Evolutionary conservation across 2,888 invertebrate species (phyloP).

Genomic region (Agrypnus murinus): DNA sequence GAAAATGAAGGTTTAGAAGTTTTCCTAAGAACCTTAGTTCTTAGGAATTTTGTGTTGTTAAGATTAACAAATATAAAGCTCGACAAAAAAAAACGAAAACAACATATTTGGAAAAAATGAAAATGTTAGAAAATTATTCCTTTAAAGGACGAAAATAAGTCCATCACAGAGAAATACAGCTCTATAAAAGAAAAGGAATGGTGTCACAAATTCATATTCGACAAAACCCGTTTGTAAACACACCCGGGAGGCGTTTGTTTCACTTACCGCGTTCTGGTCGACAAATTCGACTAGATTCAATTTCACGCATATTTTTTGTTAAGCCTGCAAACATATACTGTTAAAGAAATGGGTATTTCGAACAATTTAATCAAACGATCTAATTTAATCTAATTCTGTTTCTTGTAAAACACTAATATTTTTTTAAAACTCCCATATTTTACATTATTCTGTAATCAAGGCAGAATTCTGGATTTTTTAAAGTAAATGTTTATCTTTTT

Average conservation of each 20-base stretch:
- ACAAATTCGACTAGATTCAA: slow-evolving; percentile 30
- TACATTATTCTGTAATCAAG: too few species aligned
- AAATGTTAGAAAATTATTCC: neutral
- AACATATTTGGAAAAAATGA: too few species aligned
- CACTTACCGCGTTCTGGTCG: slow-evolving; percentile 16
- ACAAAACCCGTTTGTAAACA: slow-evolving; percentile 30
- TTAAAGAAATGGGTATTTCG: slow-evolving; percentile 4
- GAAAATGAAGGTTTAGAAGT: too few species aligned
- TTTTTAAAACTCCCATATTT: too few species aligned
- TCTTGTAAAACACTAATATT: too few species aligned
- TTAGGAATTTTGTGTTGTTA: too few species aligned
- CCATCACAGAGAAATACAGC: slow-evolving; percentile 30
- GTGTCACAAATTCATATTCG: slow-evolving; percentile 38
- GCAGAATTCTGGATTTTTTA: too few species aligned
- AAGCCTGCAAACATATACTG: neutral
- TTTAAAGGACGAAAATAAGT: slow-evolving; percentile 10
- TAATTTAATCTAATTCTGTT: too few species aligned
- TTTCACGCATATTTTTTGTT: slow-evolving; percentile 32
- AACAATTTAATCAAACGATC: slow-evolving; percentile 22
- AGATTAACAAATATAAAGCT: too few species aligned
- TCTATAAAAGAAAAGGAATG: slow-evolving; percentile 22
- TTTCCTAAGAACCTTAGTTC: too few species aligned
- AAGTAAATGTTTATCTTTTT: too few species aligned
- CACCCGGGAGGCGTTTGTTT: slow-evolving; percentile 33
- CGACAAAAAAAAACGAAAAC: too few species aligned